Conservation (phyloP, 23 tunicate genomes). For the Halocynthia aurantium region DNA sequence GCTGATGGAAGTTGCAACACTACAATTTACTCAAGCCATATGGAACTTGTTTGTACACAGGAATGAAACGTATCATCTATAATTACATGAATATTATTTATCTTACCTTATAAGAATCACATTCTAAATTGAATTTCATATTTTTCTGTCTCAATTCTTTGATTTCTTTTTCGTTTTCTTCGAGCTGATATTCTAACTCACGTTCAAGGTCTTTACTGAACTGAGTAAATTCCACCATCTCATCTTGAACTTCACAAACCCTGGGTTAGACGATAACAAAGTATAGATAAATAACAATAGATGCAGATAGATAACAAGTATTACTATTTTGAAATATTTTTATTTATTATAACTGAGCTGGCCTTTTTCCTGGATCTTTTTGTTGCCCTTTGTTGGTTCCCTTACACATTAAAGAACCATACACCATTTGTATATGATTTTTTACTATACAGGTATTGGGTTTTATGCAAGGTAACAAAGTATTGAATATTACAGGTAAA, state of each 20-base stretch:
- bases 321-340: neutral
- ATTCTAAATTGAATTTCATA: conserved; percentile 60
- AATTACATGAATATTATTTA: neutral
- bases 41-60: neutral
- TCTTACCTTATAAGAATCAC: conserved; percentile 63
- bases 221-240: conserved; percentile 68
- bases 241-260: conserved; percentile 65
- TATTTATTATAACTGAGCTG: neutral
- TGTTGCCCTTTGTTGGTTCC: no score
- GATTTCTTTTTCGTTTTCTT: conserved; percentile 64
- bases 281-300: neutral
- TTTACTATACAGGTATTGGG: no score
- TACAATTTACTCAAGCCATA: neutral
- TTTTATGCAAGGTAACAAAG: no score
- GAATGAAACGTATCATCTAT: neutral
- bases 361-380: neutral
- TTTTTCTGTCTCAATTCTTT: conserved; percentile 75
- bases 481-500: no score
- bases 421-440: no score
- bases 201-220: conserved; percentile 85
- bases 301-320: neutral
- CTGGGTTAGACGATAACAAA: neutral
- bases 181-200: conserved; percentile 63
- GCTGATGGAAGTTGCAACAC: no score
- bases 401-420: no score